Evolutionary conservation across 1,140 invertebrate species (phyloP).

Genomic region (Drosophila lacertosa): DNA sequence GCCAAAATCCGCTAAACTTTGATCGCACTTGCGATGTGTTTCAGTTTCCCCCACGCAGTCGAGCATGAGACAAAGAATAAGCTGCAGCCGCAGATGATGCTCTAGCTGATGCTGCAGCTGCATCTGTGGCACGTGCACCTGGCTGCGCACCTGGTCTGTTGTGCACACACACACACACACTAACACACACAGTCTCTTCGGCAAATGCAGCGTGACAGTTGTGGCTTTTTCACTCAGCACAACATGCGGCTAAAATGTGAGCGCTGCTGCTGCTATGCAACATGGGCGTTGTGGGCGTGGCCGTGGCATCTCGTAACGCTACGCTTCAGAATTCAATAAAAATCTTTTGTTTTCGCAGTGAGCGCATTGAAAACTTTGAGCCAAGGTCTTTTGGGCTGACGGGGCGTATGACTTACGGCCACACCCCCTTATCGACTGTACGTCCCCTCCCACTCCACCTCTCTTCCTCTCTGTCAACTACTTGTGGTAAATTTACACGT

Average conservation of each 20-base stretch:
- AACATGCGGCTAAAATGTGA: slow-evolving; percentile 49
- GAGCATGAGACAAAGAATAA: slow-evolving; percentile 17
- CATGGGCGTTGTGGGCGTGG: background rate
- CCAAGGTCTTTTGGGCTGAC: slow-evolving; percentile 67
- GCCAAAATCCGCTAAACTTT: slow-evolving; percentile 65
- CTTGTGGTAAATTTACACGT: slow-evolving; percentile 80
- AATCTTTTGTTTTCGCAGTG: slow-evolving; percentile 73
- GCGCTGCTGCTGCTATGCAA: slow-evolving; percentile 15
- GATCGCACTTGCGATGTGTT: slow-evolving; percentile 54
- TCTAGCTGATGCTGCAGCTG: background rate
- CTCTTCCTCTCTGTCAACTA: slow-evolving; percentile 19
- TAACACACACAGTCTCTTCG: background rate
- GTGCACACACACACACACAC: background rate
- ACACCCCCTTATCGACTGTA: background rate
- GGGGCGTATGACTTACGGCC: slow-evolving; percentile 65
- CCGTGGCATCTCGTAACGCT: slow-evolving; percentile 6
- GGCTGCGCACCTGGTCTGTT: slow-evolving; percentile 20
- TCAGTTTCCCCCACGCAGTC: slow-evolving; percentile 2
- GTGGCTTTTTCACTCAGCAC: slow-evolving; percentile 67
- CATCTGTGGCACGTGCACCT: slow-evolving; percentile 34
- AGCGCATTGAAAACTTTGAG: slow-evolving; percentile 76
- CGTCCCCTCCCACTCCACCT: slow-evolving; percentile 1
- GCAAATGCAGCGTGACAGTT: slow-evolving; percentile 76
- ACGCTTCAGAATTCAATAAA: slow-evolving; percentile 79
- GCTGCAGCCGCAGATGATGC: slow-evolving; percentile 8